Conservation (phyloP, 2,888 invertebrate genomes). For the Ectemnius lituratus region DNA sequence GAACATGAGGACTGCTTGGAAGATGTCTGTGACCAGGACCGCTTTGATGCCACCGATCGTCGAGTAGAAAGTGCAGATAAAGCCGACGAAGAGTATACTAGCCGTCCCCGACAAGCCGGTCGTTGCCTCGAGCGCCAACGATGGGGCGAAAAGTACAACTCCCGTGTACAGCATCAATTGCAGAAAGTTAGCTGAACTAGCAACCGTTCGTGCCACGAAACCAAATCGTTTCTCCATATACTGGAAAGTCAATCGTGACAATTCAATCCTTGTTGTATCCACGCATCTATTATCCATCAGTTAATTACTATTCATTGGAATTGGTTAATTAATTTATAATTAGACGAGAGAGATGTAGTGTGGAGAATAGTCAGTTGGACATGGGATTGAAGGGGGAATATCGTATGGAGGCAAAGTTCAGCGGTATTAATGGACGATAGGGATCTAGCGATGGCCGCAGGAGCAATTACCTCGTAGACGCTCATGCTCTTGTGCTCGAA, state of each 20-base stretch:
- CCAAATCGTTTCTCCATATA: conserved; percentile 83
- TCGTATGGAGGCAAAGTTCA: not conserved
- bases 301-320: not conserved
- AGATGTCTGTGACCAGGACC: conserved; percentile 91
- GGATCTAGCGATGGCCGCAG: not conserved
- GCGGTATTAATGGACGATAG: conserved; percentile 9
- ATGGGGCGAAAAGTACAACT: conserved; percentile 83
- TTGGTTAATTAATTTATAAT: conserved; percentile 2
- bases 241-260: conserved; percentile 70
- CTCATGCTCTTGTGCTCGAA: conserved; percentile 90
- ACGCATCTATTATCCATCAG: not conserved
- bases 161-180: conserved; percentile 81
- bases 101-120: conserved; percentile 78
- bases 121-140: conserved; percentile 81
- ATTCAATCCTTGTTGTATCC: too few relatives aligned
- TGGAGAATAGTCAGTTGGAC: not conserved
- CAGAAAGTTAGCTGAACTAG: conserved; percentile 80
- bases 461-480: conserved; percentile 86
- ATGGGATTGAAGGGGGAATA: not conserved
- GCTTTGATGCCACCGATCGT: conserved; percentile 95
- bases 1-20: conserved; percentile 91
- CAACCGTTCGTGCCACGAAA: conserved; percentile 78
- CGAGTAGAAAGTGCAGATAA: conserved; percentile 92
- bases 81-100: conserved; percentile 78
- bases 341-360: not conserved